phyloP scores from a whole-genome alignment of 2,113 vertebrate genomes.

The Xyliphius kryptos region DNA sequence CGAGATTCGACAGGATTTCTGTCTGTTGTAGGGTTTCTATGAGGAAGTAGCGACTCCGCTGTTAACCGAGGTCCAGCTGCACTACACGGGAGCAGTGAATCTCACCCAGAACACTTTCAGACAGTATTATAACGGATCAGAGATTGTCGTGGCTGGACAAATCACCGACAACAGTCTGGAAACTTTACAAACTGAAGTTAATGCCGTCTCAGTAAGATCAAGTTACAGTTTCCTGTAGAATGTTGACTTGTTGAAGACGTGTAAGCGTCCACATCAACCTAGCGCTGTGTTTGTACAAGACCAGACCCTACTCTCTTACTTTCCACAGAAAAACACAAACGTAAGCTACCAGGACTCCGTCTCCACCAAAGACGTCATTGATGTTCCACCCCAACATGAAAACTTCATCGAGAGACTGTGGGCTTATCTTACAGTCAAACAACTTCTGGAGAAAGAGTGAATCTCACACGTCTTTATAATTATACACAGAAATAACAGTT shows the following conservation, averaged over 20 bases:
- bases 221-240: no score
- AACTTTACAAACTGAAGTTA: conserved; percentile 58
- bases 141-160: conserved; percentile 74
- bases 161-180: conserved; percentile 64
- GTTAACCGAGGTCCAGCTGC: conserved; percentile 65
- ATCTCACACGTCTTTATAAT: no score
- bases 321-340: conserved; percentile 57
- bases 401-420: conserved; percentile 80
- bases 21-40: conserved; percentile 79
- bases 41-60: conserved; percentile 73
- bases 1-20: no score
- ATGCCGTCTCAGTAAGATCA: conserved; percentile 71
- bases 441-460: conserved; percentile 85
- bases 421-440: conserved; percentile 92
- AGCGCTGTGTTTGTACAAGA: no score
- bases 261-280: no score
- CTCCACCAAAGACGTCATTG: conserved; percentile 3
- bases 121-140: conserved; percentile 76
- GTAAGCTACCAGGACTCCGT: conserved; percentile 56
- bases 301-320: no score
- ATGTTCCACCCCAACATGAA: conserved; percentile 63
- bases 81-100: conserved; percentile 57
- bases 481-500: no score
- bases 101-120: conserved; percentile 71
- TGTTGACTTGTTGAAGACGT: no score